Evolutionary conservation across 2,797 vertebrate genomes (phyloP).

Genomic region (Hemibagrus guttatus): DNA sequence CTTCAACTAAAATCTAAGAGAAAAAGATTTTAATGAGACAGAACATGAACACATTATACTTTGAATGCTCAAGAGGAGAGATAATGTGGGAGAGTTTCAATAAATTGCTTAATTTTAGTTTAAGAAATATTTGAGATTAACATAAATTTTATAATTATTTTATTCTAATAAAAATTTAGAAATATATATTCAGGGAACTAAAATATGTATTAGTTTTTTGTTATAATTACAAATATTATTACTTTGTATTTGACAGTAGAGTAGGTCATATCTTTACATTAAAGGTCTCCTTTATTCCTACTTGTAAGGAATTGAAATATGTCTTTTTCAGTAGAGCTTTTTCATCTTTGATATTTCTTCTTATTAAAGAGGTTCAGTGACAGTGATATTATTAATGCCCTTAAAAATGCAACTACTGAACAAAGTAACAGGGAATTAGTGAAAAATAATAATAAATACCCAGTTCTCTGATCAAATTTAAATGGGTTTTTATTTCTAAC

Average conservation of each 20-base stretch:
- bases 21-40: constrained; percentile 49
- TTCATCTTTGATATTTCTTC: background rate
- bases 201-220: background rate
- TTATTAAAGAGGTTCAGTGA: background rate
- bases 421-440: background rate
- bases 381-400: background rate
- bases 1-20: constrained; percentile 35
- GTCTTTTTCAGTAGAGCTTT: background rate
- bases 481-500: background rate
- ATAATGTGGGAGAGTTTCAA: background rate
- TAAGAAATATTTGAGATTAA: background rate
- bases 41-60: constrained; percentile 42
- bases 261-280: background rate
- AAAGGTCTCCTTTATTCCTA: background rate
- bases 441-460: background rate
- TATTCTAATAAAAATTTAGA: background rate
- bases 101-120: constrained; percentile 18
- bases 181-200: background rate
- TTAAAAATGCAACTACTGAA: background rate
- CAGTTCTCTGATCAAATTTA: background rate
- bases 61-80: background rate
- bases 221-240: background rate
- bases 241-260: background rate
- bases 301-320: background rate
- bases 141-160: background rate